Base-by-base conservation (phyloP, 2,113 vertebrate species). In the Gymnarchus niloticus region DNA sequence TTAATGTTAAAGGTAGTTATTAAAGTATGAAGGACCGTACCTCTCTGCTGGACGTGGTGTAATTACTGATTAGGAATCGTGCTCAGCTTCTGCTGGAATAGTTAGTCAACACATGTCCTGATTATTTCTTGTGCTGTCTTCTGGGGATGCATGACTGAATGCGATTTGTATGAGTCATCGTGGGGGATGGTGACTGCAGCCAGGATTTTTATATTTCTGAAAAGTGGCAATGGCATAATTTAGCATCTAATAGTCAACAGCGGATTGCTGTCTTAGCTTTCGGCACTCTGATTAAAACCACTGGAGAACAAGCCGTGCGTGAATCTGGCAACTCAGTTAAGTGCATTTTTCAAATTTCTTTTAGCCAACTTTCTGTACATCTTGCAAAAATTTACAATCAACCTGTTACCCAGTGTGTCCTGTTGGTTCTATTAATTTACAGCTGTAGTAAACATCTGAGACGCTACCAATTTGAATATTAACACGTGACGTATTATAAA, bases 101-200 rank as follows among this genome's bases (percentile, higher is more conserved):
- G 48, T 81, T 17, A 6, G 28, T 10, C 51, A 28, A 46, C 19
- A n/a, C 21, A 37, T 59, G 65, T 86, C 81, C 48, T 46, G 59
- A 46, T 76, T 73, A 69, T 76, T 54, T 56, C 80, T 17, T n/a
- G 28, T 54, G 6, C 41, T 57, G 1, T 41, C 59, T 81, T 54
- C 3, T 0, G 37, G 85, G 49, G 49, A 48, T 49, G 51, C 9
- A 49, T 19, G 19, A 49, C 1, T 0, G 57, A 73, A 73, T 83
- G 48, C 17, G 51, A 51, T 33, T 82, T 25, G n/a, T 23, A 21
- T 82, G 85, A 83, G 65, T 86, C 81, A 86, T 73, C 37, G 19
- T 21, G 17, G 56, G 57, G 48, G 28, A 69, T 48, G 82, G 21
- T 65, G 10, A 37, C 59, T 25, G 25, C 46, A 69, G 85, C 56